These are phyloP conservation scores for Erpetoichthys calabaricus DNA, from an alignment of 2,797 vertebrate genomes.

Conservation along the genomic window DNA sequence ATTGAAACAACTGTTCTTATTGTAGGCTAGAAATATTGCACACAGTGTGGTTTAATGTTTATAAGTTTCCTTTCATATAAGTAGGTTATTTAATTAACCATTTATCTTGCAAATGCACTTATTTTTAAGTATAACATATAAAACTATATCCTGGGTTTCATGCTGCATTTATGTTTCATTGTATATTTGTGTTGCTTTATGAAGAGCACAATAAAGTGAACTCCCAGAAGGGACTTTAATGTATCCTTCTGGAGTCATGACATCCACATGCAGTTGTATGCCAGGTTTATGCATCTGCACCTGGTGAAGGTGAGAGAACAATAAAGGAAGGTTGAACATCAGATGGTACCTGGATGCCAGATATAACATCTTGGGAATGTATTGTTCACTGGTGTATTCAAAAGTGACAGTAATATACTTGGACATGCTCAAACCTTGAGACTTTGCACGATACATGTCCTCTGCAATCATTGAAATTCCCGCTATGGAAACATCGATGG, in stretches of 20 bases:
- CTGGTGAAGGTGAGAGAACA: constrained; percentile 54
- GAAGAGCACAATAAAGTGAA: constrained; percentile 40
- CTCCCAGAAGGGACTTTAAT: constrained; percentile 36
- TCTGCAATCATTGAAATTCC: constrained; percentile 38
- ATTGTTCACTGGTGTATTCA: constrained; percentile 40
- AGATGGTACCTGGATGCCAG: constrained; percentile 45
- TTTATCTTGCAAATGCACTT: no score
- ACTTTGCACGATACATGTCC: constrained; percentile 41
- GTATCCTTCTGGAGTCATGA: constrained; percentile 44
- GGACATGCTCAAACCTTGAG: constrained; percentile 37
- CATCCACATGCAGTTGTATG: constrained; percentile 34
- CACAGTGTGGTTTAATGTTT: no score
- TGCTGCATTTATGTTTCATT: no score
- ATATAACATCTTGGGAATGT: constrained; percentile 43
- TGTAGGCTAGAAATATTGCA: no score
- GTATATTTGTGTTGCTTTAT: no score
- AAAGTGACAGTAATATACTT: constrained; percentile 56
- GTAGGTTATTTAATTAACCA: no score
- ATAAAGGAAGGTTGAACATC: constrained; percentile 38
- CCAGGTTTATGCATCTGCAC: constrained; percentile 49
- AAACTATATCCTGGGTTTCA: no score
- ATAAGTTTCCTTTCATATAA: no score
- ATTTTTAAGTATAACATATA: no score
- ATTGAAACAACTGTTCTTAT: no score
- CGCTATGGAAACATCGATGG: constrained; percentile 16